Conservation (phyloP, 2,888 invertebrate species). For the Sepioteuthis lessoniana region DNA sequence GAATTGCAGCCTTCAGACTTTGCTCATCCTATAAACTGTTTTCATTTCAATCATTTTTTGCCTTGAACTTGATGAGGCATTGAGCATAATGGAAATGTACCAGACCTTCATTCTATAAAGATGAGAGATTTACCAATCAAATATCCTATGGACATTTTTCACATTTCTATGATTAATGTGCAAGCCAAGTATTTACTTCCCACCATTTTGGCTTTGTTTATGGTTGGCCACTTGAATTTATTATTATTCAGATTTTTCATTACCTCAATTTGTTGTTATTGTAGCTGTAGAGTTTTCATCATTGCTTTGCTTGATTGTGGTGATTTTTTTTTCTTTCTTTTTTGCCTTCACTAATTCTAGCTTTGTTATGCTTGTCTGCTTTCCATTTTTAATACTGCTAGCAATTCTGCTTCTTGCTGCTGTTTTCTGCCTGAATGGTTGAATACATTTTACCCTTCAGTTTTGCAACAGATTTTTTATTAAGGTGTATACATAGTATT, state of each 20-base stretch:
- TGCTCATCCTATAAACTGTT: not conserved
- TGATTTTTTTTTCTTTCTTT: too few species aligned
- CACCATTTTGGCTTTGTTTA: not conserved
- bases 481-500: not conserved
- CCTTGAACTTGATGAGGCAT: not conserved
- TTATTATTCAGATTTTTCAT: not conserved
- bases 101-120: not conserved
- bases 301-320: not conserved
- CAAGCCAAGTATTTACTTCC: not conserved
- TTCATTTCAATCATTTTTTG: not conserved
- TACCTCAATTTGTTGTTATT: not conserved
- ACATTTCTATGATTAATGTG: not conserved
- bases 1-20: not conserved
- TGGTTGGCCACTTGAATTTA: not conserved
- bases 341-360: not conserved
- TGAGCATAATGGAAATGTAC: not conserved
- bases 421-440: not conserved
- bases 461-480: not conserved
- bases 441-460: not conserved
- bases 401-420: not conserved
- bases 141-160: not conserved
- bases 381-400: not conserved
- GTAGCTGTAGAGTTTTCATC: not conserved
- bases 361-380: constrained; percentile 8
- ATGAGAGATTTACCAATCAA: not conserved